phyloP scores from a whole-genome alignment of 2,888 invertebrate genomes.

The Anaspis maculata region DNA sequence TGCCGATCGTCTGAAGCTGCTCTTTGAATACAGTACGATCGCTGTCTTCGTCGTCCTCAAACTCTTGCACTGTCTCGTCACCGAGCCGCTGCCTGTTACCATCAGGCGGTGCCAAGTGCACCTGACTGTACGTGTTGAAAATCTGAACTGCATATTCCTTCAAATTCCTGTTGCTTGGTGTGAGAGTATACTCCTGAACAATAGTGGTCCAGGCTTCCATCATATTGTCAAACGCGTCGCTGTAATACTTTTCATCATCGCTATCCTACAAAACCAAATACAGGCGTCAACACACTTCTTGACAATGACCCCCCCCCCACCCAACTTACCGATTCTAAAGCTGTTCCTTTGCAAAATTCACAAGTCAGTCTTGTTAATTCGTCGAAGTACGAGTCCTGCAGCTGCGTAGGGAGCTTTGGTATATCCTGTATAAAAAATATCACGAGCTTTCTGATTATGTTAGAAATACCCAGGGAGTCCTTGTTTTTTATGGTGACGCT shows the following conservation, averaged over 20 bases:
- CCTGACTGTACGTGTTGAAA: constrained; percentile 72
- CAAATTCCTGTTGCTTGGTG: constrained; percentile 38
- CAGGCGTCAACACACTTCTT: too few species aligned
- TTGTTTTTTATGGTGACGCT: constrained; percentile 53
- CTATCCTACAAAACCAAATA: constrained; percentile 34
- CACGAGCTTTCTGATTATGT: constrained; percentile 55
- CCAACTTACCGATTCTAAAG: too few species aligned
- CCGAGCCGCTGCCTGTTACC: constrained; percentile 50
- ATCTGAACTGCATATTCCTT: constrained; percentile 45
- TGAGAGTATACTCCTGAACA: constrained; percentile 32
- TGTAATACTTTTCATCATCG: constrained; percentile 48
- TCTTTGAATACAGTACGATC: constrained; percentile 60
- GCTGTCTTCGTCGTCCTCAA: constrained; percentile 57
- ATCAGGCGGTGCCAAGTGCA: constrained; percentile 74
- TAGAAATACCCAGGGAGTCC: constrained; percentile 61
- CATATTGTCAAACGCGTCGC: constrained; percentile 61
- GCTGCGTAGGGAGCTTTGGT: constrained; percentile 40
- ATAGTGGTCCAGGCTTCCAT: constrained; percentile 60
- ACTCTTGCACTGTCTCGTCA: constrained; percentile 47
- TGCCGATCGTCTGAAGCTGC: constrained; percentile 67
- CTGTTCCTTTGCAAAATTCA: constrained; percentile 54
- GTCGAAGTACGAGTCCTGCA: constrained; percentile 50
- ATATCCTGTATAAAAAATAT: constrained; percentile 50
- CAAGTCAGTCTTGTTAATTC: constrained; percentile 56
- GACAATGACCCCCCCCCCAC: too few species aligned